Evolutionary conservation across 2,888 invertebrate species (phyloP), one percentile per base, ranked within the genome.

Genomic region (Pseudoips prasinana): DNA sequence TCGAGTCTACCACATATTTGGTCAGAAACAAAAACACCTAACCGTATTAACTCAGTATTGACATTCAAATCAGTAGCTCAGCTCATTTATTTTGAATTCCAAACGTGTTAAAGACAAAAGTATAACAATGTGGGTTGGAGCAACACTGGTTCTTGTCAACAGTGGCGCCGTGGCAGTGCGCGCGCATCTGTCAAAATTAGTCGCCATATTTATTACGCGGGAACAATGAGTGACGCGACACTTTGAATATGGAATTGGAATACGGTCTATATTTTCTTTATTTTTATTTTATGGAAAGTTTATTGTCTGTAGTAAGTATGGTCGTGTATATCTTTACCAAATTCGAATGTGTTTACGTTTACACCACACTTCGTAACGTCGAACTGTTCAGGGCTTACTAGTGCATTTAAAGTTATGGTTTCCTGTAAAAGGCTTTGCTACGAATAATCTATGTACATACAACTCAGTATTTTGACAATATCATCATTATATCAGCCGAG

Each of bases 1-100:
- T 43, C 40, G 52, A 36, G 35, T 43, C 47, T 30, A 39, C 39
- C 41, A 57, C 58, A 66, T 77, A 73, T 73, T 76, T 81, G 74
- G 68, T 72, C 78, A 79, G 73, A 79, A 77, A 85, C 84, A 86
- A 77, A 68, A 68, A 72, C 69, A 75, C 63, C 69, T 79, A 75
- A 83, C 85, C 80, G 84, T 83, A 81, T 80, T 81, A 75, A 68
- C 64, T 46, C 35, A 50, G 71, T 68, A 82, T 87, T 85, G 76
- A 85, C 77, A 87, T 87, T 84, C 72, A 84, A 87, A 87, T 87
- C 83, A 85, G 86, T 83, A 86, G 86, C 85, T 48, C 68, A 56
- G 68, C 71, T 71, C 78, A 77, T 83, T 81, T 83, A 82, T 83
- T 83, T 78, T 73, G 80, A 78, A 82, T 83, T 82, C 74, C 66